Base-by-base conservation (phyloP, 2,888 invertebrate genomes). In the Ormyrus rosae region DNA sequence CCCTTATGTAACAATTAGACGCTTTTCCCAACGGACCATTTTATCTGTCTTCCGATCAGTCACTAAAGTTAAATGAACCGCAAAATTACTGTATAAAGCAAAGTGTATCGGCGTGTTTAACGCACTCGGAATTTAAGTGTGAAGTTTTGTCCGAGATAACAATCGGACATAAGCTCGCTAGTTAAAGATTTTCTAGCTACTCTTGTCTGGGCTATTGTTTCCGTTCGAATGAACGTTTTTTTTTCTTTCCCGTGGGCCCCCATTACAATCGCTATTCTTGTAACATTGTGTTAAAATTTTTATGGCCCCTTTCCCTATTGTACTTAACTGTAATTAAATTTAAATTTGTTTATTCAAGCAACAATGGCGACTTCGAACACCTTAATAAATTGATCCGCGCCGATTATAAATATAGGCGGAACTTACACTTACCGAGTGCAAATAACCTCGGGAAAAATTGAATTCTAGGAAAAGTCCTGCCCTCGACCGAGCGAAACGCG, bases 181-280 rank as follows among this genome's bases (percentile, higher is more conserved):
- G 74, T 65, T 58, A 65, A 46, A 72, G 61, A 72, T 72, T 72
- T 72, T 55, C 10, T 46, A 11, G 64, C 73, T 71, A 55, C 58
- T n/a, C 51, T 45, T n/a, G 67, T 51, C 51, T 58, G 56, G 34
- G 56, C 75, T n/a, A 76, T 76, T 76, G 75, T 76, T 76, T 76
- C 68, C 75, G 68, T 61, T 60, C 67, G 48, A 46, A 45, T 45
- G 46, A 56, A n/a, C 50, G 7, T 53, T 68, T 76, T 68, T 46
- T 13, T 10, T 34, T 60, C n/a, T 8, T 34, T 34, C 13, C n/a
- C 19, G 13, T 11, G 4, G 13, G 45, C 56, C 56, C 68, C 68
- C 34, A 65, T 58, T 50, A 78, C 77, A 78, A 78, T 78, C 75
- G 75, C 75, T 68, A 76, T 76, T 76, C 75, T 76, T 68, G 77